Percentiles rank a stretch among this genome's conserved stretches.
These are phyloP conservation scores for Meloidogyne floridensis DNA, from an alignment of 1,140 invertebrate genomes.

Conservation along the genomic window DNA sequence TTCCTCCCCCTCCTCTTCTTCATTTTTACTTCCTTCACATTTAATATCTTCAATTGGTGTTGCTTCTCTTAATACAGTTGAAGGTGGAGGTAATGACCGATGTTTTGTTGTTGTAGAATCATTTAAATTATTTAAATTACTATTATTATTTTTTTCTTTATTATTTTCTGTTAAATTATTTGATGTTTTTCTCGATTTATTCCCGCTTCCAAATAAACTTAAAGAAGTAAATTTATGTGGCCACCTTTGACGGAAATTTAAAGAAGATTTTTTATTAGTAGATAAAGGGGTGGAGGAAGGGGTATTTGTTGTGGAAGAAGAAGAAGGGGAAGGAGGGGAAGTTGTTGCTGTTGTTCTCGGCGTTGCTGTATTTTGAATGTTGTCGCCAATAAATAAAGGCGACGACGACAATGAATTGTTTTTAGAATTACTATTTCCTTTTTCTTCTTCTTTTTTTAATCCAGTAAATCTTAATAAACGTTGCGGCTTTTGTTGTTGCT, in stretches of 20 bases:
- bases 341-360: background rate
- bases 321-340: background rate
- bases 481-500: too few species aligned
- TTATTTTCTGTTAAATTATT: background rate
- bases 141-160: too few species aligned
- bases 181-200: slow-evolving; percentile 2
- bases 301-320: background rate
- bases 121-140: background rate
- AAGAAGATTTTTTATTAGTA: background rate
- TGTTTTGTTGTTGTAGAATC: background rate
- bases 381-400: background rate
- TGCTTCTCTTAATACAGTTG: background rate
- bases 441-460: too few species aligned
- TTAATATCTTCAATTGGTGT: background rate
- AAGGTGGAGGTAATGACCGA: background rate
- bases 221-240: background rate
- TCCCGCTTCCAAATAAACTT: slow-evolving; percentile 3
- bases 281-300: background rate
- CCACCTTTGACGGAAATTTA: background rate
- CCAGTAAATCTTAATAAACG: too few species aligned
- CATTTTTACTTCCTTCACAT: background rate
- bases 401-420: background rate
- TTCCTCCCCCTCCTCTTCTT: background rate
- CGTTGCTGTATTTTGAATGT: background rate
- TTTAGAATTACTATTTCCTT: background rate